These are phyloP conservation scores for Thereuonema tuberculata DNA, from an alignment of 1,140 invertebrate species.

Conservation along the genomic window DNA sequence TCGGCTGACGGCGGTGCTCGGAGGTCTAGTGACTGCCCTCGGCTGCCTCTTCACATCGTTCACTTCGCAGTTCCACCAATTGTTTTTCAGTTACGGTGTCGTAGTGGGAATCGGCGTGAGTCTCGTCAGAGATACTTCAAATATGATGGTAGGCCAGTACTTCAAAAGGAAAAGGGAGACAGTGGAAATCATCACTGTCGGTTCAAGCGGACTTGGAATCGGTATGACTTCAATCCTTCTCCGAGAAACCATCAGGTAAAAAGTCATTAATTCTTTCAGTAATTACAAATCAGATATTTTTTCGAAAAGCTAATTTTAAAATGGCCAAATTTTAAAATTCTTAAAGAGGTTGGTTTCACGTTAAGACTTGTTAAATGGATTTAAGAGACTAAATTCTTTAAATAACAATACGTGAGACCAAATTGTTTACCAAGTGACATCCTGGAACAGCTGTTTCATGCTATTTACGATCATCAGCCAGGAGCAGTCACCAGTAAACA, in stretches of 20 bases:
- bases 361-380: too few species aligned
- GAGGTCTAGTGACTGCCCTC: slow-evolving; percentile 66
- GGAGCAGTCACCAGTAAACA: too few species aligned
- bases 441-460: too few species aligned
- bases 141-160: slow-evolving; percentile 79
- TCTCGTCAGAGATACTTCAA: slow-evolving; percentile 65
- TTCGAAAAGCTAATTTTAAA: too few species aligned
- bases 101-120: slow-evolving; percentile 62
- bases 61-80: slow-evolving; percentile 72
- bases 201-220: slow-evolving; percentile 69
- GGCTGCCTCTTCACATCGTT: slow-evolving; percentile 75
- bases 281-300: neutral
- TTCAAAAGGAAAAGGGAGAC: slow-evolving; percentile 69
- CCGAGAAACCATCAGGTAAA: slow-evolving; percentile 59
- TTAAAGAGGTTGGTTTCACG: too few species aligned
- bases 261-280: neutral
- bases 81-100: slow-evolving; percentile 68
- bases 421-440: too few species aligned
- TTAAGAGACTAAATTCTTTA: too few species aligned
- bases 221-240: slow-evolving; percentile 67
- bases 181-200: slow-evolving; percentile 74
- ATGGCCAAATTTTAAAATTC: too few species aligned
- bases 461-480: too few species aligned
- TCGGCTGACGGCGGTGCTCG: slow-evolving; percentile 70
- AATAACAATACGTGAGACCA: too few species aligned